These are phyloP conservation scores for Drosophila insularis DNA, from an alignment of 1,140 invertebrate genomes.

Conservation along the genomic window DNA sequence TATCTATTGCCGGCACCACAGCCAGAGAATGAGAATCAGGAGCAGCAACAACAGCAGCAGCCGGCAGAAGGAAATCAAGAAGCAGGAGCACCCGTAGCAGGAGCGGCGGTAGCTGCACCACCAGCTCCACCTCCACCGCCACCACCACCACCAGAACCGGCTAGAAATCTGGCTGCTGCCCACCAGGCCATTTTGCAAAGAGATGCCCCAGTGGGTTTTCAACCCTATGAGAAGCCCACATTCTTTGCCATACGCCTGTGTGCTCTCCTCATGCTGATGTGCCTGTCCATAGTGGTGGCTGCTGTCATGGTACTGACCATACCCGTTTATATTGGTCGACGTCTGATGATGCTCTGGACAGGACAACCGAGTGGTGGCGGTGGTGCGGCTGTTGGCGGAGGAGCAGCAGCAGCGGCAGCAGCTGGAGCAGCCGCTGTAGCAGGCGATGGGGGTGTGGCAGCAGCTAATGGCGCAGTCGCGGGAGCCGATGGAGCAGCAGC, in stretches of 20 bases:
- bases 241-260: conserved; percentile 92
- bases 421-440: conserved; percentile 6
- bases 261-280: conserved; percentile 91
- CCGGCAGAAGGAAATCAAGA: conserved; percentile 16
- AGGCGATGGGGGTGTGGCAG: conserved; percentile 83
- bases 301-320: conserved; percentile 85
- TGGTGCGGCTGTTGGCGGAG: conserved; percentile 16
- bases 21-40: conserved; percentile 40
- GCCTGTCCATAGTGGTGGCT: conserved; percentile 90
- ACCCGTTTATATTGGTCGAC: conserved; percentile 93
- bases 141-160: conserved; percentile 76
- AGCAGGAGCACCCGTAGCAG: conserved; percentile 17
- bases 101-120: conserved; percentile 53
- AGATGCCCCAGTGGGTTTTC: conserved; percentile 91
- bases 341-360: conserved; percentile 93
- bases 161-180: conserved; percentile 87
- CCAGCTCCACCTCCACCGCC: conserved; percentile 80
- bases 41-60: conserved; percentile 21
- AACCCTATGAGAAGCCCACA: conserved; percentile 93
- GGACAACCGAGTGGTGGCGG: conserved; percentile 38
- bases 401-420: conserved; percentile 18
- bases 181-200: conserved; percentile 91
- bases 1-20: conserved; percentile 90
- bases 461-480: conserved; percentile 72
- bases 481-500: background rate